Base-by-base conservation (phyloP, 2,888 invertebrate genomes). In the Patella depressa region DNA sequence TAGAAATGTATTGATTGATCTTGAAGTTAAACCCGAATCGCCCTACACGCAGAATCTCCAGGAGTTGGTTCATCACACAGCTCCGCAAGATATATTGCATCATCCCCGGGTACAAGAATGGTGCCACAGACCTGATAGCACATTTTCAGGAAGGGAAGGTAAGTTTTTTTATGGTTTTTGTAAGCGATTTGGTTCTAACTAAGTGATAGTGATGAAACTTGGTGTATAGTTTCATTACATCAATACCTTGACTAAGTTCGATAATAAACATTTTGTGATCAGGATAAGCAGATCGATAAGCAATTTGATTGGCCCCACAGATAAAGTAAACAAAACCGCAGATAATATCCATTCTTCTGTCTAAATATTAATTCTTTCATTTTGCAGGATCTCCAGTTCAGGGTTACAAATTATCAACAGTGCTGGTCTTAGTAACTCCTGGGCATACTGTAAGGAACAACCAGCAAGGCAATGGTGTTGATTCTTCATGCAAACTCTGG, bases 91-190 rank as follows among this genome's bases (percentile, higher is more conserved):
- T 19, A 19, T 65, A 19, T 15, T 65, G 12, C 65, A 65, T 24
- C 65, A 65, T 24, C 65, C 65, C 19, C 65, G 65, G 65, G 24
- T 65, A 24, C 65, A 65, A 65, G 7, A 19, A 65, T 65, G 65
- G 65, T 65, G 65, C 24, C 65, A 65, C 11, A 19, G 65, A 65
- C 65, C 65, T 3, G 24, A n/a, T 19, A 24, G 15, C 24, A 65
- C 19, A 11, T 3, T 65, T 65, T 65, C 65, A 0, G 65, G 65
- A 65, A 14, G 2, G 9, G 65, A 65, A 17, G 65, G 65, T 65
- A 65, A 11, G 65, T 19, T 65, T 11, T 65, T 65, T 65, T 12
- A 3, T 65, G 24, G 19, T 65, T 24, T 57, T 57, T 4, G 57
- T 15, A n/a, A 7, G 19, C 24, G 19, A 24, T 65, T 24, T 24